Base-by-base conservation (phyloP, 1,140 invertebrate species). In the Heliconius hewitsoni region DNA sequence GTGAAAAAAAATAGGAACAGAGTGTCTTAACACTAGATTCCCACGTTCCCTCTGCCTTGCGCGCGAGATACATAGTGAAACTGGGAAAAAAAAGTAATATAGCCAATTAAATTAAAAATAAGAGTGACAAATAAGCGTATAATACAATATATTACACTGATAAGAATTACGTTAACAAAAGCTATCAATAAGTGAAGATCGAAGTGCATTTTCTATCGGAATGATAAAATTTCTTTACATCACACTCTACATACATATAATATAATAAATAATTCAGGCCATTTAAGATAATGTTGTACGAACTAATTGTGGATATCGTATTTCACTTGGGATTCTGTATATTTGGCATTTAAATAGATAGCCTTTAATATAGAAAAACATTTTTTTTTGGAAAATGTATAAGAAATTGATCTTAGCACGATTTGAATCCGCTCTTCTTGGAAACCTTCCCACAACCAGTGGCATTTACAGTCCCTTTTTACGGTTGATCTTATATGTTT, bases 181-280 rank as follows among this genome's bases (percentile, higher is more conserved):
- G 55, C 55, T 57, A 57, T 57, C 55, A 23, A 23, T 70, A 37
- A 9, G 37, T 55, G 2, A 42, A 34, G 71, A 79, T 73, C 73
- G 73, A 70, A 79, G 57, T 79, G 71, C 77, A 79, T 71, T 79
- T 74, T 74, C 57, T 79, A 55, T 73, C 55, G 16, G 16, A 5
- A 66, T 30, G 57, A 71, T 78, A 46, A 46, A 66, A 57, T 76
- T 76, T 60, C 55, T 70, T 60, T 60, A 60, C 19, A 60, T 60
- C n/a, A 60, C 8, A 2, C n/a, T 27, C 42, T 46, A n/a, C n/a
- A 23, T 34, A 34, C n/a, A 23, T 34, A 34, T 34, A 34, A 5
- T 34, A 34, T 9, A 60, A 6, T 60, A 34, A 57, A 75, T 70
- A 34, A 76, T 76, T 66, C 52, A 27, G 76, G 70, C 27, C 76